Evolutionary conservation across 1,140 invertebrate species (phyloP).

Genomic region (Lordiphosa stackelbergi): DNA sequence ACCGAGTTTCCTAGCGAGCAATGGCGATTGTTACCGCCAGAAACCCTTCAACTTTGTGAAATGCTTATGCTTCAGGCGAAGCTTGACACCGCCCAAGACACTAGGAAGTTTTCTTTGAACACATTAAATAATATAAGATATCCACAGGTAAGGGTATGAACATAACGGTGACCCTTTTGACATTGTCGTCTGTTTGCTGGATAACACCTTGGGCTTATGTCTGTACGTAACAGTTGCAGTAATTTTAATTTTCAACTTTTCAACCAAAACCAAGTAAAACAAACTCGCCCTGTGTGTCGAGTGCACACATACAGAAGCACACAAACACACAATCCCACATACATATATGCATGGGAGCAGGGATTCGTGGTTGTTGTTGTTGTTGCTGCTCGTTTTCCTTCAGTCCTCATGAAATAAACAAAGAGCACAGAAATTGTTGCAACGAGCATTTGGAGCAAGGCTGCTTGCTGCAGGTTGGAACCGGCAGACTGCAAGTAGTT

Average conservation of each 20-base stretch:
- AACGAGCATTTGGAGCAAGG: constrained; percentile 53
- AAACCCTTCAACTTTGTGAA: no score
- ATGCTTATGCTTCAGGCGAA: no score
- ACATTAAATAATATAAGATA: no score
- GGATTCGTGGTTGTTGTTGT: constrained; percentile 13
- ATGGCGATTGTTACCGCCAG: no score
- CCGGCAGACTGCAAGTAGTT: constrained; percentile 19
- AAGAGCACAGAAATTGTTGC: constrained; percentile 48
- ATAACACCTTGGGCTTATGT: constrained; percentile 36
- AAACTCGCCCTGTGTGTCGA: constrained; percentile 20
- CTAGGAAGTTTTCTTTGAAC: no score
- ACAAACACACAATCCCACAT: constrained; percentile 8
- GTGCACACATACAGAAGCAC: neutral
- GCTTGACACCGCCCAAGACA: no score
- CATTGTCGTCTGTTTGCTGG: constrained; percentile 4
- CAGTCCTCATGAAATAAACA: constrained; percentile 39
- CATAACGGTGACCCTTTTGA: neutral
- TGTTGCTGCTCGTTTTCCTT: constrained; percentile 27
- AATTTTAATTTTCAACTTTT: constrained; percentile 59
- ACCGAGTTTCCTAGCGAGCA: no score
- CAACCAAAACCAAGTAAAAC: constrained; percentile 20
- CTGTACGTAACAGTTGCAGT: constrained; percentile 32
- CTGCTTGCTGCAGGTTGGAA: constrained; percentile 21
- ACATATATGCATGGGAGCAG: constrained; percentile 12
- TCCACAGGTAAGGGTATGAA: neutral